Percentiles rank a stretch among this genome's conserved stretches.
These are phyloP conservation scores for Cephus rjabovi DNA, from an alignment of 2,888 invertebrate species.

Conservation along the genomic window DNA sequence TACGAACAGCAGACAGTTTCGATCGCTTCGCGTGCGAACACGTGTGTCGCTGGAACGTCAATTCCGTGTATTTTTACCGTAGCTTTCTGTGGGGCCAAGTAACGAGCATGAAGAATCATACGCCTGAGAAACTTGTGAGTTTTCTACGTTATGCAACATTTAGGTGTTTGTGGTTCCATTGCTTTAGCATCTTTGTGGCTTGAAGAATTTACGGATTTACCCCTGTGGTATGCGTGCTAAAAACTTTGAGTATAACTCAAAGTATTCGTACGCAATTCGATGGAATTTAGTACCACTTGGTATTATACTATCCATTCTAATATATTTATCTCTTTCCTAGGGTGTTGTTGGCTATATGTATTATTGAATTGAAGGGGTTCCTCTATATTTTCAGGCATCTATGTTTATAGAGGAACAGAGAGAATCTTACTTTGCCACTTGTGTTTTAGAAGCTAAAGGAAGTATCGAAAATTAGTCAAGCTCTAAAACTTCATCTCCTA, in stretches of 20 bases:
- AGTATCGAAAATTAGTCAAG: not conserved
- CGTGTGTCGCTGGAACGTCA: not conserved
- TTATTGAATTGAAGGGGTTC: not conserved
- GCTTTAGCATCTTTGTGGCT: not conserved
- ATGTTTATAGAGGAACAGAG: not conserved
- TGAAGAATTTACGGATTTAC: not conserved
- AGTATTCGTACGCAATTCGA: not conserved
- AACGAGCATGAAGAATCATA: slow-evolving; percentile 31
- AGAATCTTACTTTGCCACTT: not conserved
- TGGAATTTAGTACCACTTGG: not conserved
- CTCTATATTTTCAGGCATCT: not conserved
- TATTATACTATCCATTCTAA: not conserved
- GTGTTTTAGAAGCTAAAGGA: not conserved
- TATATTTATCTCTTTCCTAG: not conserved
- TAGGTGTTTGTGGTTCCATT: not conserved
- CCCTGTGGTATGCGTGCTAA: not conserved
- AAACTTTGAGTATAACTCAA: not conserved
- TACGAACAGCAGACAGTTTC: not conserved
- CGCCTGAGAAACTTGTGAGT: slow-evolving; percentile 39
- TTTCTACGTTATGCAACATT: not conserved
- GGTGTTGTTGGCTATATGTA: not conserved
- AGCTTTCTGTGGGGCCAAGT: not conserved
- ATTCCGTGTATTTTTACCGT: not conserved
- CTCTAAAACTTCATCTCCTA: not conserved
- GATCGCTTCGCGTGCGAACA: not conserved